Evolutionary conservation across 2,797 vertebrate genomes (phyloP).

Genomic region (Anomalospiza imberbis): DNA sequence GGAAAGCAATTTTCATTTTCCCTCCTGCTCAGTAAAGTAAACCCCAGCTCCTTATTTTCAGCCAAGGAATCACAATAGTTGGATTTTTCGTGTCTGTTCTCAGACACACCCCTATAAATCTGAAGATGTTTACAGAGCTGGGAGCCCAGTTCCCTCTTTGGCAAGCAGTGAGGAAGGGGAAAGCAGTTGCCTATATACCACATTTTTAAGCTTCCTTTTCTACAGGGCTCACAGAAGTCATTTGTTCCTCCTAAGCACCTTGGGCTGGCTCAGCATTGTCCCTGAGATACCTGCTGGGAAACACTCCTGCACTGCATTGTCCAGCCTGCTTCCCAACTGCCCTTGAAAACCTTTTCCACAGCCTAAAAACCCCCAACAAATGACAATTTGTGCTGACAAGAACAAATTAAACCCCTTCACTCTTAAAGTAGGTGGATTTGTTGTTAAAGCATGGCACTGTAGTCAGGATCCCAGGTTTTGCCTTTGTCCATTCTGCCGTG

Average conservation of each 20-base stretch:
- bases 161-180: background rate
- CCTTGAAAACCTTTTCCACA: background rate
- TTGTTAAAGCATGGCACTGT: background rate
- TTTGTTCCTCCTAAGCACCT: background rate
- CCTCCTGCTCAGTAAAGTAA: conserved; percentile 8
- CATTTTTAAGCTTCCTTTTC: background rate
- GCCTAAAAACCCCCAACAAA: background rate
- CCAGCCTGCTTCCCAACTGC: background rate
- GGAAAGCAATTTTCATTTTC: conserved; percentile 31
- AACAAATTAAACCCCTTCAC: background rate
- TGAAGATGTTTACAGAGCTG: background rate
- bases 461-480: background rate
- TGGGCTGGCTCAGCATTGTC: background rate
- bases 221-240: background rate
- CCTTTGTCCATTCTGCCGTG: background rate
- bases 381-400: background rate
- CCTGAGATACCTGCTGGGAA: background rate
- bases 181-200: background rate
- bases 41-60: conserved; percentile 1
- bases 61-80: background rate
- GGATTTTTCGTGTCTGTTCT: background rate
- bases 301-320: background rate
- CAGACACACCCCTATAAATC: background rate
- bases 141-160: background rate
- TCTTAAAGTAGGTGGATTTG: background rate